phyloP scores from a whole-genome alignment of 2,113 vertebrate genomes.

The Semicossyphus pulcher region DNA sequence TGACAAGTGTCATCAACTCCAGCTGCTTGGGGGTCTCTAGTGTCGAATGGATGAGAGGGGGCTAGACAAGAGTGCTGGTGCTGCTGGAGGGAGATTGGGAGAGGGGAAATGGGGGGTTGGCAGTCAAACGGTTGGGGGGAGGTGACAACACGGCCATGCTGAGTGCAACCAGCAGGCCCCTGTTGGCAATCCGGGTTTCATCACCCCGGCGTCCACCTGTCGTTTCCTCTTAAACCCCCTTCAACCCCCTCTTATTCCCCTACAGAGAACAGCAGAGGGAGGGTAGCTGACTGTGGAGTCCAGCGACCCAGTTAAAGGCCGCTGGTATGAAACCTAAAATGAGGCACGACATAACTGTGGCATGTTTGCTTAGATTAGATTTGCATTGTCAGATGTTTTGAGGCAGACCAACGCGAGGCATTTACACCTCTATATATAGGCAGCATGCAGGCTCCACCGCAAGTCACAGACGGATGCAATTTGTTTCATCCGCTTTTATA shows the following conservation, averaged over 20 bases:
- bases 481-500: conserved; percentile 40
- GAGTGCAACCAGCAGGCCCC: conserved; percentile 62
- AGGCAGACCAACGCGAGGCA: conserved; percentile 28
- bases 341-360: conserved; percentile 69
- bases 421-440: conserved; percentile 72
- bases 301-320: conserved; percentile 53
- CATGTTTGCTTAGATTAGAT: conserved; percentile 77
- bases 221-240: conserved; percentile 53
- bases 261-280: conserved; percentile 19
- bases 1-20: conserved; percentile 78
- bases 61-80: conserved; percentile 52
- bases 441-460: conserved; percentile 27
- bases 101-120: conserved; percentile 28
- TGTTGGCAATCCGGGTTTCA: conserved; percentile 68
- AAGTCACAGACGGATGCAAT: conserved; percentile 36
- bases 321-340: conserved; percentile 65
- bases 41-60: conserved; percentile 56
- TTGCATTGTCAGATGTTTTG: conserved; percentile 76
- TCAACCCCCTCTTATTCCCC: conserved; percentile 13
- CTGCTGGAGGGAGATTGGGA: conserved; percentile 32
- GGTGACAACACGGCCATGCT: conserved; percentile 68
- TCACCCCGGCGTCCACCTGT: conserved; percentile 68
- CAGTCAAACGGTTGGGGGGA: conserved; percentile 54
- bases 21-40: conserved; percentile 67
- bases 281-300: conserved; percentile 23